Conservation (phyloP, 2,888 invertebrate genomes). For the Perdita meconis region DNA sequence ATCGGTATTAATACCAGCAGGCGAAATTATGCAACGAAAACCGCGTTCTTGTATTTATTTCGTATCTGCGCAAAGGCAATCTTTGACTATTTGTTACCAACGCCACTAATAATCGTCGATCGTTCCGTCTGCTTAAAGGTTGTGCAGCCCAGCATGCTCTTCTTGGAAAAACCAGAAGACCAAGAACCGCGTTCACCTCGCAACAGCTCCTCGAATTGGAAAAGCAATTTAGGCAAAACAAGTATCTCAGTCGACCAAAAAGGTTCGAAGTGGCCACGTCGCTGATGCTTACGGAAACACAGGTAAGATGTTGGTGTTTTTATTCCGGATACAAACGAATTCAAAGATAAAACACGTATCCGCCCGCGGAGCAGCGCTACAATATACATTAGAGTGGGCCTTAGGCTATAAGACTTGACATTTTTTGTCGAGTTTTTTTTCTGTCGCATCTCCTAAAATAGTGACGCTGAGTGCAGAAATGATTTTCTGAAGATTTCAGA, state of each 20-base stretch:
- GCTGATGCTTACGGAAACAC: slow-evolving; percentile 98
- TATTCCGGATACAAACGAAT: not conserved
- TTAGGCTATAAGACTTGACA: too few species aligned
- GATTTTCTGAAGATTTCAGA: too few species aligned
- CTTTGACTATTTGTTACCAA: not conserved
- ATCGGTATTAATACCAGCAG: slow-evolving; percentile 38
- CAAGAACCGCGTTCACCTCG: slow-evolving; percentile 98
- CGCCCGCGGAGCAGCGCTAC: too few species aligned
- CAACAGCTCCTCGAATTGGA: slow-evolving; percentile 99
- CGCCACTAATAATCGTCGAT: not conserved
- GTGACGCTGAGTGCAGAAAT: too few species aligned
- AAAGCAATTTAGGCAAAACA: slow-evolving; percentile 99
- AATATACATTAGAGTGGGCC: too few species aligned
- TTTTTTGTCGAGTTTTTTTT: too few species aligned
- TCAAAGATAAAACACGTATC: not conserved
- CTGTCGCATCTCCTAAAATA: too few species aligned
- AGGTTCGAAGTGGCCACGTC: slow-evolving; percentile 99
- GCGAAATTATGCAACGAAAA: slow-evolving; percentile 5
- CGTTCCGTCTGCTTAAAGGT: slow-evolving; percentile 80
- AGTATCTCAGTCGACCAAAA: slow-evolving; percentile 98
- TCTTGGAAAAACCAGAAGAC: slow-evolving; percentile 94
- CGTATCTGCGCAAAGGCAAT: not conserved
- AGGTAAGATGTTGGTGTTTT: slow-evolving; percentile 87
- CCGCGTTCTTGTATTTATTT: not conserved
- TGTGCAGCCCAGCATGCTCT: slow-evolving; percentile 90